Evolutionary conservation across 2,797 vertebrate genomes (phyloP).

Genomic region (Alcedo quadribrachys): DNA sequence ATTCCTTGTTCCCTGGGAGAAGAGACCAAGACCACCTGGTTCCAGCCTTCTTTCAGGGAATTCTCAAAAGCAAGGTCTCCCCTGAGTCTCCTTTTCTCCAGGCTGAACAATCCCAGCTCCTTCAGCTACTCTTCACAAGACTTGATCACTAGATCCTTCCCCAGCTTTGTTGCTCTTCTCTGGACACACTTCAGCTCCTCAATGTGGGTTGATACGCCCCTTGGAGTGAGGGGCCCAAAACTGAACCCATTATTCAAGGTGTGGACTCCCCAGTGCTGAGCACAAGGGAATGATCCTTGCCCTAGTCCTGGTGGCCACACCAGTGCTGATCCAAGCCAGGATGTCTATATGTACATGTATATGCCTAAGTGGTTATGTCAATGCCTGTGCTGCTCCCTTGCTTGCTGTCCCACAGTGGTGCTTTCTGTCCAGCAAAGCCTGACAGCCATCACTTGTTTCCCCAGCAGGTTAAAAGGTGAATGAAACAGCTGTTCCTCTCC

Average conservation of each 20-base stretch:
- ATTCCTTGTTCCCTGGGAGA: neutral
- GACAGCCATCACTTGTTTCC: neutral
- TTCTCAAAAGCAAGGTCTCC: neutral
- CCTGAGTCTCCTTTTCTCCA: neutral
- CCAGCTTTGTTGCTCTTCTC: neutral
- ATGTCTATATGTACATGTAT: neutral
- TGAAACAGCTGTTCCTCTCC: neutral
- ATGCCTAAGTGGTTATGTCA: neutral
- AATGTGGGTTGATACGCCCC: no score
- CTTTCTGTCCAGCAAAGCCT: neutral
- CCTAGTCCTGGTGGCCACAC: neutral
- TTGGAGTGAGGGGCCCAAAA: neutral
- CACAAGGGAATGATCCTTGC: neutral
- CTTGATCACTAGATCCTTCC: neutral
- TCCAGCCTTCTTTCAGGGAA: neutral
- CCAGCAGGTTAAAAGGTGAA: neutral
- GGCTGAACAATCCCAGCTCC: neutral
- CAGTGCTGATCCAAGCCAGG: neutral
- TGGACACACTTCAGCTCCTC: neutral
- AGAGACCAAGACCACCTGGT: neutral
- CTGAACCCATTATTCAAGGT: neutral
- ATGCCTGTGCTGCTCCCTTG: neutral
- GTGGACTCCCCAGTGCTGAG: neutral
- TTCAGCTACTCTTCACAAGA: neutral
- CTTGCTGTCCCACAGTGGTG: accelerated